Evolutionary conservation across 2,888 invertebrate species (phyloP).

Genomic region (Chaitophorus viminalis): DNA sequence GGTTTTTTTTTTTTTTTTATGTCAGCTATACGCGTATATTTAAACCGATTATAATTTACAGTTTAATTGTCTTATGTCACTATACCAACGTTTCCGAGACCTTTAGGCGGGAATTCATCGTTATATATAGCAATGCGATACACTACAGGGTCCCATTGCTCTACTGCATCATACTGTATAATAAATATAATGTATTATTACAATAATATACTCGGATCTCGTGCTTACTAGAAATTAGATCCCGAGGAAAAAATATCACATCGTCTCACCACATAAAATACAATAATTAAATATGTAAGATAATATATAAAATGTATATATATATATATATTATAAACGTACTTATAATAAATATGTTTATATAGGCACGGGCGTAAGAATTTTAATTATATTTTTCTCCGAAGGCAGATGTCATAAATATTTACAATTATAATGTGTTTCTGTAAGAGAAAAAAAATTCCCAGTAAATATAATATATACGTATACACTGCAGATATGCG

Average conservation of each 20-base stretch:
- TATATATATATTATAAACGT: too few species aligned
- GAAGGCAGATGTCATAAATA: not conserved
- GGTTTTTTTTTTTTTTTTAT: not conserved
- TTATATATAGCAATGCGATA: not conserved
- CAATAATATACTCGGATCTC: not conserved
- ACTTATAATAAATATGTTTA: too few species aligned
- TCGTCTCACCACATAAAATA: not conserved
- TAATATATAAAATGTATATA: too few species aligned
- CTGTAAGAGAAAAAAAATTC: not conserved
- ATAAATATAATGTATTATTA: too few species aligned
- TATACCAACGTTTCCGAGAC: not conserved
- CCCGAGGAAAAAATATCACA: not conserved
- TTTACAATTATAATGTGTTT: not conserved
- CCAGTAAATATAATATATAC: not conserved
- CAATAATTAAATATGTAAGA: not conserved
- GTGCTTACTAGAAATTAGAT: not conserved
- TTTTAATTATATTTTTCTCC: conserved; percentile 19
- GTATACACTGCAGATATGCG: not conserved
- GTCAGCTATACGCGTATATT: too few species aligned
- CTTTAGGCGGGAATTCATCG: not conserved
- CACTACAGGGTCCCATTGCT: not conserved
- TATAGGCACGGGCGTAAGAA: not conserved
- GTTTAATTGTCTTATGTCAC: not conserved
- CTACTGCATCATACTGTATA: not conserved
- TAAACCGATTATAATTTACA: not conserved